Base-by-base conservation (phyloP, 2,797 vertebrate genomes). In the Antennarius maculatus region DNA sequence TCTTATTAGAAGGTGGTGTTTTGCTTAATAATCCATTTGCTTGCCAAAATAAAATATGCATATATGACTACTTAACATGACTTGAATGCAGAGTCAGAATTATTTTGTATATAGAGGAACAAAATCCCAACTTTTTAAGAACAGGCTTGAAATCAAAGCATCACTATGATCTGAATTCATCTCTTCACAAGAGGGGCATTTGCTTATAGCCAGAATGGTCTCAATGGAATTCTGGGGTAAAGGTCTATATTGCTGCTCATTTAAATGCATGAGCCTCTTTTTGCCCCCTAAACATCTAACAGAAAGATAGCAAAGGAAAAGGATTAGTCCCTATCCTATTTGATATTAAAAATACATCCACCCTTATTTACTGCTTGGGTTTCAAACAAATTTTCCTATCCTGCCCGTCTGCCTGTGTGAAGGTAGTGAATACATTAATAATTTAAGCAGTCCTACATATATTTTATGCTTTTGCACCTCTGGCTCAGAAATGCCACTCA, bases 381-480 rank as follows among this genome's bases (percentile, higher is more conserved):
- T 76, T 77, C 61, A 82, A 76, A 78, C 54, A 61, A 56, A 78
- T 83, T 75, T 77, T 55, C 51, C 66, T 56, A 54, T 74, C 63
- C 62, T 81, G 57, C 61, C 58, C 14, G 31, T 61, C 65, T 78
- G 77, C 61, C 74, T 68, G 79, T 74, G 64, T 74, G 59, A 71
- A 80, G 74, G 84, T 75, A 80, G 66, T 61, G 69, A 71, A 70
- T 52, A 67, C 74, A 80, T 91, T 62, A 89, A 89, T 89, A 84
- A 87, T 89, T 87, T 49, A 89, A 79, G 73, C 49, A 61, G 48
- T 47, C 60, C 69, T 47, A 67, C 63, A 27, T 23, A 13, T 66
- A 57, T 65, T 71, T 69, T 66, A 55, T 83, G 43, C 61, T 56
- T 74, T 73, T 61, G 68, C 79, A 65, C 75, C 51, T 66, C 47